These are phyloP conservation scores for Nyctibius grandis DNA, from an alignment of 2,797 vertebrate genomes.

Conservation along the genomic window DNA sequence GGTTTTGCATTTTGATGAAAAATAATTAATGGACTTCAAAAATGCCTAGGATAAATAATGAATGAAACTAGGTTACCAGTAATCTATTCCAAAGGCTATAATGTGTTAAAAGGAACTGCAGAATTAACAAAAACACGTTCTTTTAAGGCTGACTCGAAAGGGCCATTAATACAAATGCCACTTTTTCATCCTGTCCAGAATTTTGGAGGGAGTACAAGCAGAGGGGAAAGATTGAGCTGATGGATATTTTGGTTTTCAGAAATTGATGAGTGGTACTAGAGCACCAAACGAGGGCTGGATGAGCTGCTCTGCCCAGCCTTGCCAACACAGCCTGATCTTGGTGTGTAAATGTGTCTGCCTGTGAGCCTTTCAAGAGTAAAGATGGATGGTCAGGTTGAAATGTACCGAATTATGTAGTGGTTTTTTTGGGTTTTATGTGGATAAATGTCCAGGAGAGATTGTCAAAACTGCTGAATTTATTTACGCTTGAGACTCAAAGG, in stretches of 20 bases:
- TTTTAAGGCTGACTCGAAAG: background rate
- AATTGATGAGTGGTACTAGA: background rate
- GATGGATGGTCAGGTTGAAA: background rate
- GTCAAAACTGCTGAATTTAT: background rate
- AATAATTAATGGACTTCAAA: constrained; percentile 8
- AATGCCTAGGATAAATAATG: constrained; percentile 8
- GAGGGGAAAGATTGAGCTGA: background rate
- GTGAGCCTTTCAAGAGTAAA: background rate
- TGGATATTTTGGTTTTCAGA: background rate
- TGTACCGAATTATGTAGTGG: background rate
- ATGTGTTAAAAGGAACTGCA: constrained; percentile 8
- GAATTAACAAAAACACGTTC: background rate
- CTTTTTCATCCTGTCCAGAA: background rate
- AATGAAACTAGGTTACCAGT: background rate
- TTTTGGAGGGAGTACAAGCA: background rate
- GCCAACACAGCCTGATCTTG: background rate
- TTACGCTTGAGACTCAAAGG: background rate
- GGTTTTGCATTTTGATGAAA: background rate
- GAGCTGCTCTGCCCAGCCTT: background rate
- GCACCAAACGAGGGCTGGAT: background rate
- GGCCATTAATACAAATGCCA: background rate
- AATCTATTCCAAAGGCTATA: background rate
- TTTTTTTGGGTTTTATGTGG: background rate
- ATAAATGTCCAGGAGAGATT: background rate
- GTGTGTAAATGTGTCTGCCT: background rate